Evolutionary conservation across 2,797 vertebrate genomes (phyloP), one percentile per base, ranked within the genome.

Genomic region (Sandelia bainsii): DNA sequence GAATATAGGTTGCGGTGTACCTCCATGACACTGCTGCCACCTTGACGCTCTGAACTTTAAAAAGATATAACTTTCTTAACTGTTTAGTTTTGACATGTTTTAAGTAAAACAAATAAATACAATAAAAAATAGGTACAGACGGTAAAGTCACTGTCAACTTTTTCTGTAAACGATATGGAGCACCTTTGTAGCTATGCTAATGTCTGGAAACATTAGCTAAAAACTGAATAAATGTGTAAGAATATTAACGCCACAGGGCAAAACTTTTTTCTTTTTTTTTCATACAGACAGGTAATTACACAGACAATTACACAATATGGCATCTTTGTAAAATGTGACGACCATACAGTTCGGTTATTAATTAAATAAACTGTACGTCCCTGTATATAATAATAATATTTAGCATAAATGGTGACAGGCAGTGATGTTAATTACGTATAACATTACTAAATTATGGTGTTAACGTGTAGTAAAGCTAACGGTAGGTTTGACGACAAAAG

Each of bases 1-100:
- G n/a, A n/a, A n/a, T 51, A 20, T 2, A 63, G 53, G n/a, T 60
- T 25, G 7, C 17, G 27, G 52, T 56, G 44, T 37, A 65, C 10
- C 56, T 72, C 44, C 27, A 19, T 13, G 49, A 53, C 58, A 39
- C 62, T 54, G 32, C 32, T 34, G 32, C 9, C 7, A 34, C 61
- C 17, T 23, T 44, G 51, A 23, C 7, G 34, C 37, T 8, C 40
- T 16, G 40, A 45, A 45, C 8, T 16, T 13, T 1, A 17, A 19
- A 13, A 20, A 6, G 40, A 34, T 8, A 19, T 7, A n/a, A 23
- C n/a, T 3, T 12, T 56, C 44, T 6, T 6, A 29, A 29, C 5
- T 29, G 27, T 6, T 29, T 25, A 4, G 27, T 29, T 29, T 29
- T 34, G 32, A 10, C 8, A 10, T 34, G 8, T 34, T 34, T 10